phyloP scores from a whole-genome alignment of 2,797 vertebrate species.

The Peromyscus melanophrys region DNA sequence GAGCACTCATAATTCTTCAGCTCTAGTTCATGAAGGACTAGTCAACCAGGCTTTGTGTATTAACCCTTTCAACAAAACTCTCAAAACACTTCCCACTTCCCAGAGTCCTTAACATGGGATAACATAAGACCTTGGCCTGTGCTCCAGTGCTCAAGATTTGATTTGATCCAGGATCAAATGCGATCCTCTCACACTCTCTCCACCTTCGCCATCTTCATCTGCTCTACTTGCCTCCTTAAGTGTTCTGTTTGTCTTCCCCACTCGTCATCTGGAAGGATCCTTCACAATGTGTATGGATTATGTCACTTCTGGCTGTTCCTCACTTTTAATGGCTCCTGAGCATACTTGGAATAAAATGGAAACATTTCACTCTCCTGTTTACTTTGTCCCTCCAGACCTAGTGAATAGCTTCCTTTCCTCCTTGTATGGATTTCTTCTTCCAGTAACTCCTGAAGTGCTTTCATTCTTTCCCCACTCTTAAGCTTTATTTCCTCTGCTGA shows the following conservation, averaged over 20 bases:
- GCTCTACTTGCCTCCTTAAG: not conserved
- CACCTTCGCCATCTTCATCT: not conserved
- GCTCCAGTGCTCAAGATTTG: not conserved
- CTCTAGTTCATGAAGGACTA: not conserved
- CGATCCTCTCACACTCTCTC: constrained; percentile 1
- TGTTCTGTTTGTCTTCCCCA: constrained; percentile 15
- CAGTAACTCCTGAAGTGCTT: not conserved
- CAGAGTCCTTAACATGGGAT: not conserved
- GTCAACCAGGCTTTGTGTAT: not conserved
- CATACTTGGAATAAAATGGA: constrained; percentile 50
- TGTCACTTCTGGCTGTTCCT: not conserved
- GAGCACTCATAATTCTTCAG: not conserved
- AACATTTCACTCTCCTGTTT: not conserved
- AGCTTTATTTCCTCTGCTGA: constrained; percentile 24
- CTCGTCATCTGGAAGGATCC: not conserved
- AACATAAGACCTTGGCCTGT: not conserved
- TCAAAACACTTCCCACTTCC: not conserved
- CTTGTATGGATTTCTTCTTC: constrained; percentile 7
- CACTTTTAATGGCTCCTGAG: constrained; percentile 25
- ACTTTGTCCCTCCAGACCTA: not conserved
- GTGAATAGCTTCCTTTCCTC: not conserved
- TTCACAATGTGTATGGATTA: not conserved
- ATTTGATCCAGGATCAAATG: not conserved
- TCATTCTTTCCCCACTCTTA: not conserved
- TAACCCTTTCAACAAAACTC: constrained; percentile 25